Percentiles rank a stretch among this genome's conserved stretches.
Evolutionary conservation across 2,797 vertebrate species (phyloP).

Genomic region (Pteronotus mesoamericanus): DNA sequence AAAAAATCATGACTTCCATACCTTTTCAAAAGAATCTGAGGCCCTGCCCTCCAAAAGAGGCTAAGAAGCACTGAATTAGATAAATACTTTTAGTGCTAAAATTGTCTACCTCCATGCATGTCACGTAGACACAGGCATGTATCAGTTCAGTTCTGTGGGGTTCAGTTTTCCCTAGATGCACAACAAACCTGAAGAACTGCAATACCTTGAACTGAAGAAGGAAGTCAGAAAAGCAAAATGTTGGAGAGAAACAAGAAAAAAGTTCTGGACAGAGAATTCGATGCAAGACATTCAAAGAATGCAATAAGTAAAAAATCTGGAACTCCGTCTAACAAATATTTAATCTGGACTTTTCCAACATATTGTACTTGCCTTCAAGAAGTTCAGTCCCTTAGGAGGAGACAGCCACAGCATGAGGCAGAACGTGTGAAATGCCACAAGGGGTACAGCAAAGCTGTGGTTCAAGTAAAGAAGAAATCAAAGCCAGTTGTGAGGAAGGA

Average conservation of each 20-base stretch:
- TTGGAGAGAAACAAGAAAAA: not conserved
- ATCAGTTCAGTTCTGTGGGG: not conserved
- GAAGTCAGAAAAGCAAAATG: not conserved
- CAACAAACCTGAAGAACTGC: not conserved
- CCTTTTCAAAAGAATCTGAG: not conserved
- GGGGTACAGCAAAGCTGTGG: not conserved
- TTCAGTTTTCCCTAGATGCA: not conserved
- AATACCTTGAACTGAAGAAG: not conserved
- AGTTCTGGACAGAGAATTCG: not conserved
- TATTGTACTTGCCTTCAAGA: not conserved
- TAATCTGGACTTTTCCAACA: not conserved
- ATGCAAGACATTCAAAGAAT: not conserved
- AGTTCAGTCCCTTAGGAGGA: not conserved
- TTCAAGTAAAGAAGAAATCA: not conserved
- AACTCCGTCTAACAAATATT: not conserved
- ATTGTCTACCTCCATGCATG: not conserved
- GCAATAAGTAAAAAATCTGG: not conserved
- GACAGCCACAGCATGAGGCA: not conserved
- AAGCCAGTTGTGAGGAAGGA: not conserved
- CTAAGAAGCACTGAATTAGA: not conserved
- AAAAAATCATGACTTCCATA: not conserved
- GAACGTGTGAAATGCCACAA: not conserved
- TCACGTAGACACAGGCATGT: not conserved
- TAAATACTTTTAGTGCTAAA: slow-evolving; percentile 19
- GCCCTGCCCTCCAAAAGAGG: not conserved